phyloP scores from a whole-genome alignment of 2,888 invertebrate species.

The Tachina fera region DNA sequence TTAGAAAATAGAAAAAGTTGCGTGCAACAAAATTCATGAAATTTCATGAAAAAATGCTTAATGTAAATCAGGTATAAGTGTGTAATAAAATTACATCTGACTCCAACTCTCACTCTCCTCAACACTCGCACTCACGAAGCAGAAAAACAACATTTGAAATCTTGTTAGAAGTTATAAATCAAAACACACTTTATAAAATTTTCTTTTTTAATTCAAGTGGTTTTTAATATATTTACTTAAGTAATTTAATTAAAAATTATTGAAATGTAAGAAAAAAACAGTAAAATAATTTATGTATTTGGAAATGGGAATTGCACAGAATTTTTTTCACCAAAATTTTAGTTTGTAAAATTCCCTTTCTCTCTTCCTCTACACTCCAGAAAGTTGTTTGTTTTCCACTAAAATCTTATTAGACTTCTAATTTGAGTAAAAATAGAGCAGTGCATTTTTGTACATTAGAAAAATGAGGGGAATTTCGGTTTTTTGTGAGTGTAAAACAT shows the following conservation, averaged over 20 bases:
- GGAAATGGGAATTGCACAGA: background rate
- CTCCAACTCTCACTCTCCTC: background rate
- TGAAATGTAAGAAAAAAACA: background rate
- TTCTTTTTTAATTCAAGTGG: too few species aligned
- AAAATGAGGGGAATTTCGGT: background rate
- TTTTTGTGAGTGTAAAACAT: conserved; percentile 23
- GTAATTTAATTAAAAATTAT: background rate
- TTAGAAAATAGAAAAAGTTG: too few species aligned
- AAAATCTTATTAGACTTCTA: conserved; percentile 43
- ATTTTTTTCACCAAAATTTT: background rate
- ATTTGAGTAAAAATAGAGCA: conserved; percentile 30
- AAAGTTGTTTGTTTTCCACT: conserved; percentile 6
- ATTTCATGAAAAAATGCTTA: too few species aligned
- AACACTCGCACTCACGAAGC: background rate
- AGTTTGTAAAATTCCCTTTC: background rate
- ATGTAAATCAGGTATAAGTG: too few species aligned
- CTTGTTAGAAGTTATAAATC: background rate
- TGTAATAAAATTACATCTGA: background rate
- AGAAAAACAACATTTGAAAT: conserved; percentile 5
- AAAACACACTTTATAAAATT: background rate
- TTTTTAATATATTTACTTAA: too few species aligned
- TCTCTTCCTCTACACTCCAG: background rate
- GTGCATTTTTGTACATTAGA: background rate
- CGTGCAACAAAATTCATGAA: too few species aligned
- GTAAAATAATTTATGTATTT: background rate